These are phyloP conservation scores for Sardinella longiceps DNA, from an alignment of 2,797 vertebrate genomes.

Conservation along the genomic window DNA sequence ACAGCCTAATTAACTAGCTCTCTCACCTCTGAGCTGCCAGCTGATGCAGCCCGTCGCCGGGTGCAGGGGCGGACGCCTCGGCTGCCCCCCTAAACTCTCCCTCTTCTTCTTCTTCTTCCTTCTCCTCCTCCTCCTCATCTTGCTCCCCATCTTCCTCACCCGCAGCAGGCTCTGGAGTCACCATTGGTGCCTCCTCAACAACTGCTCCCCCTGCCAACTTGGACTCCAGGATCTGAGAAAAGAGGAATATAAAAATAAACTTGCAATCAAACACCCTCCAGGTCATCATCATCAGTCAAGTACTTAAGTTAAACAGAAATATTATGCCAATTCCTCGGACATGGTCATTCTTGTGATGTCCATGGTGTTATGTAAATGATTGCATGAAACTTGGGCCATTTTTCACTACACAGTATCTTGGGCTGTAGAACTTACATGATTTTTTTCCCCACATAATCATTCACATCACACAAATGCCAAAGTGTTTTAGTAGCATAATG, in stretches of 20 bases:
- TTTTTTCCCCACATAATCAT: too few relatives aligned
- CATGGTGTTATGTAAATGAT: too few relatives aligned
- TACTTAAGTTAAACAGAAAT: too few relatives aligned
- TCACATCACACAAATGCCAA: too few relatives aligned
- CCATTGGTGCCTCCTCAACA: background rate
- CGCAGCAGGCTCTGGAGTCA: background rate
- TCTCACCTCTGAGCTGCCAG: background rate
- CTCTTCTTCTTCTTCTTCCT: background rate
- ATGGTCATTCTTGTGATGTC: too few relatives aligned
- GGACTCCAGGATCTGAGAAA: conserved; percentile 6
- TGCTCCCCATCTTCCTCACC: background rate
- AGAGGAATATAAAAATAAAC: background rate
- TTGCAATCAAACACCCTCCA: too few relatives aligned
- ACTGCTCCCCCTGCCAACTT: background rate
- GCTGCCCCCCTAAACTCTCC: background rate
- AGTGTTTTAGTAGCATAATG: too few relatives aligned
- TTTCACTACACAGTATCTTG: too few relatives aligned
- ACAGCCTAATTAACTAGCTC: background rate
- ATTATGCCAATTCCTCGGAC: too few relatives aligned
- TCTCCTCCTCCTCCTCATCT: background rate
- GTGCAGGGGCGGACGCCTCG: background rate
- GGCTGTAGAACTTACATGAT: too few relatives aligned
- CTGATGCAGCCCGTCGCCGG: background rate
- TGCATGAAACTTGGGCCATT: too few relatives aligned
- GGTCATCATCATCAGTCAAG: too few relatives aligned